phyloP scores from a whole-genome alignment of 2,888 invertebrate species.

The Meliscaeva auricollis region DNA sequence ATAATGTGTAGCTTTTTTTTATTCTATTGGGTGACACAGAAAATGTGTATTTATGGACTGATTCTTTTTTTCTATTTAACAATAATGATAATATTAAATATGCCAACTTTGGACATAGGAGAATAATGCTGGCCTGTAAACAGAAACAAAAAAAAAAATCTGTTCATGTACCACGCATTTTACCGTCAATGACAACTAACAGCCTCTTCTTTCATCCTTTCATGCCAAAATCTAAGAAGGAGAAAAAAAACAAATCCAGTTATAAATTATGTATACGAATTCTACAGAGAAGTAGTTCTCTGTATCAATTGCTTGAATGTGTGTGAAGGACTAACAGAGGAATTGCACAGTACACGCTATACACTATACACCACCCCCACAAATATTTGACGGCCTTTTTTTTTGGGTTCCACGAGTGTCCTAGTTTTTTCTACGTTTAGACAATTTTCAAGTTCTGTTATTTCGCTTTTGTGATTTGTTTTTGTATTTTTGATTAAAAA shows the following conservation, averaged over 20 bases:
- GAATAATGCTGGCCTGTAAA: not conserved
- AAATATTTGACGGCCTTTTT: slow-evolving; percentile 33
- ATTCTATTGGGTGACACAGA: too few species aligned
- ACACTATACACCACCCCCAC: slow-evolving; percentile 31
- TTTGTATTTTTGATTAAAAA: slow-evolving; percentile 66
- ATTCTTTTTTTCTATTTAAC: too few species aligned
- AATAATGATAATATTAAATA: too few species aligned
- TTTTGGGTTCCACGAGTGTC: slow-evolving; percentile 44
- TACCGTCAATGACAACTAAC: not conserved
- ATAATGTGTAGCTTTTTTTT: not conserved
- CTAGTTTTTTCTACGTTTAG: slow-evolving; percentile 61
- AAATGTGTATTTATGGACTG: too few species aligned
- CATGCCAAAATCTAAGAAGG: slow-evolving; percentile 3
- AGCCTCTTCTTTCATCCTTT: not conserved
- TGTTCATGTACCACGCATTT: slow-evolving; percentile 51
- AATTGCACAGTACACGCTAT: not conserved
- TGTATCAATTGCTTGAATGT: slow-evolving; percentile 55
- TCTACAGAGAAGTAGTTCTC: slow-evolving; percentile 59
- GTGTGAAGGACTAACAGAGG: slow-evolving; percentile 12
- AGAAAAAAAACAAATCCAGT: slow-evolving; percentile 55
- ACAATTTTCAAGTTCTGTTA: slow-evolving; percentile 54
- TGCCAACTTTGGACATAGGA: not conserved
- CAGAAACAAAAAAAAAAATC: slow-evolving; percentile 32
- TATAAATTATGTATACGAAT: slow-evolving; percentile 68
- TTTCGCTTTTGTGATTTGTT: slow-evolving; percentile 12